Conservation (phyloP, 1,140 invertebrate species). For the Aporrectodea caliginosa region DNA sequence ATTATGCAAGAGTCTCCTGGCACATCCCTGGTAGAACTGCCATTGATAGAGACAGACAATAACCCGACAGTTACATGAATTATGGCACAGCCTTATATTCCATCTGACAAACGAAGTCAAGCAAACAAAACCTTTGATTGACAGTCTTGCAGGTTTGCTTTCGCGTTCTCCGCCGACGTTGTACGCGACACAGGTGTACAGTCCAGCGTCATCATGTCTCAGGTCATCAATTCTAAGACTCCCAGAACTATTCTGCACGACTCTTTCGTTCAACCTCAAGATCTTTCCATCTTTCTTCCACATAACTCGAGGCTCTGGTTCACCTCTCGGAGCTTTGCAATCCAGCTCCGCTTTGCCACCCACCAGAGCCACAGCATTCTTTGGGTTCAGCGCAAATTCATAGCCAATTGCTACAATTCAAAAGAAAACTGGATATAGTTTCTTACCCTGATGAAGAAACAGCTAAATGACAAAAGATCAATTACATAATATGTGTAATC, state of each 20-base stretch:
- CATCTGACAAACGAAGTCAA: not conserved
- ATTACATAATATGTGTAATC: too few species aligned
- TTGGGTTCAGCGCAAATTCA: constrained; percentile 79
- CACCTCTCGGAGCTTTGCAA: constrained; percentile 86
- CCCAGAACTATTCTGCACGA: constrained; percentile 62
- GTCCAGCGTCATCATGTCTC: constrained; percentile 68
- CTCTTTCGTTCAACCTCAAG: not conserved
- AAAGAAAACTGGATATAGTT: too few species aligned
- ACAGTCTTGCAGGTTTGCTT: constrained; percentile 68
- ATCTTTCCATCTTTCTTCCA: constrained; percentile 60
- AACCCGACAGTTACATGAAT: too few species aligned
- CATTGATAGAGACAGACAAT: too few species aligned
- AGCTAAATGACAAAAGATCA: too few species aligned
- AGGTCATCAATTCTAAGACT: constrained; percentile 71
- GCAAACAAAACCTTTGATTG: constrained; percentile 67
- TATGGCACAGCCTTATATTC: not conserved
- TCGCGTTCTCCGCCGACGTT: constrained; percentile 80
- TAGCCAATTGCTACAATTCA: constrained; percentile 90
- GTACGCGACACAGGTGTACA: constrained; percentile 78
- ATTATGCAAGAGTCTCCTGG: not conserved
- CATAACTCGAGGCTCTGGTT: constrained; percentile 83
- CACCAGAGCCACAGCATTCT: constrained; percentile 63
- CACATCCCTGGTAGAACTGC: not conserved
- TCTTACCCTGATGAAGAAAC: too few species aligned
- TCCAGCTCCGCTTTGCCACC: constrained; percentile 85